Evolutionary conservation across 2,888 invertebrate genomes (phyloP).

Genomic region (Pammene fasciana): DNA sequence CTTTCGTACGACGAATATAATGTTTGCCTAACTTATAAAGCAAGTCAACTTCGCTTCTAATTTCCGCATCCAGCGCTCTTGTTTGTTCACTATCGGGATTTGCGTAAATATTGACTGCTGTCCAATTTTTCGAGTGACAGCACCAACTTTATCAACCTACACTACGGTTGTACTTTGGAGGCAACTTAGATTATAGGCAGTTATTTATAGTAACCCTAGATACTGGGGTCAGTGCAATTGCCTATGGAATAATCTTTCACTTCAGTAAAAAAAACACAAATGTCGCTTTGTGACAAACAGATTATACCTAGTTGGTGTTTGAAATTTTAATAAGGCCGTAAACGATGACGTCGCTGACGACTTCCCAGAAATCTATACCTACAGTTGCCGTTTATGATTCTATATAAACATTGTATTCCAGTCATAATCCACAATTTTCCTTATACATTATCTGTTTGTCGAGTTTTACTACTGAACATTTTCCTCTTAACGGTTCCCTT

Average conservation of each 20-base stretch:
- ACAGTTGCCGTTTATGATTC: constrained; percentile 8
- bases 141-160: neutral
- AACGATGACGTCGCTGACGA: neutral
- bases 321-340: too few species aligned
- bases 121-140: constrained; percentile 28
- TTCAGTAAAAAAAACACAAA: too few species aligned
- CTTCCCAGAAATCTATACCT: constrained; percentile 14
- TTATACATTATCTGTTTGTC: constrained; percentile 24
- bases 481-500: constrained; percentile 13
- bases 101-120: constrained; percentile 36
- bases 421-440: constrained; percentile 25
- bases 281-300: too few species aligned
- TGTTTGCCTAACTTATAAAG: constrained; percentile 33
- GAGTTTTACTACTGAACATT: constrained; percentile 9
- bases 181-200: neutral
- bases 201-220: neutral
- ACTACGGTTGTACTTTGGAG: neutral
- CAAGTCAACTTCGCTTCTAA: constrained; percentile 37
- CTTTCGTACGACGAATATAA: constrained; percentile 52
- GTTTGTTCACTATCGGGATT: constrained; percentile 36
- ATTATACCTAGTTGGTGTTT: neutral
- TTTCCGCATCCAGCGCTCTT: constrained; percentile 33
- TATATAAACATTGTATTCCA: neutral
- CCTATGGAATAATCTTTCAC: too few species aligned
- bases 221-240: too few species aligned